These are phyloP conservation scores for Dryococelus australis DNA, from an alignment of 2,888 invertebrate genomes.

Conservation along the genomic window DNA sequence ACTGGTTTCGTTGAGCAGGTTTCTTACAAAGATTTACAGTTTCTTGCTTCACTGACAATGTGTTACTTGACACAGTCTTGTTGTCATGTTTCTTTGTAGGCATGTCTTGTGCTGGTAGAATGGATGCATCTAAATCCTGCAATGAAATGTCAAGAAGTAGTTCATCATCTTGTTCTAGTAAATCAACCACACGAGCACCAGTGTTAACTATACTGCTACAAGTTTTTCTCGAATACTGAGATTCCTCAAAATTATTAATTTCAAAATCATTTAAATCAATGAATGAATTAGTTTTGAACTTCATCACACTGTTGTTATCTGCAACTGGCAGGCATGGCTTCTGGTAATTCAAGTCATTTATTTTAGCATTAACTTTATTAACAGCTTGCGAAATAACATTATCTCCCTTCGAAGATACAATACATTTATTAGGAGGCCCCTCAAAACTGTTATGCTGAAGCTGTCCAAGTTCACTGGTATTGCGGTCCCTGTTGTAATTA, in stretches of 20 bases:
- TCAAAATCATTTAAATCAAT: constrained; percentile 19
- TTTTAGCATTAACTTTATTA: not conserved
- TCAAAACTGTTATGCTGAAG: not conserved
- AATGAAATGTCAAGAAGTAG: not conserved
- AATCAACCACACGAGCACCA: not conserved
- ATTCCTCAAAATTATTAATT: not conserved
- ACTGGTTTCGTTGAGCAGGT: not conserved
- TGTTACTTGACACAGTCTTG: not conserved
- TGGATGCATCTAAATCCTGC: constrained; percentile 5
- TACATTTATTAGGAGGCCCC: not conserved
- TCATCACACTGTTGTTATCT: not conserved
- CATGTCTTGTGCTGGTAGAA: not conserved
- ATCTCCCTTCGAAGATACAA: not conserved
- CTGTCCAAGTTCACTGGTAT: not conserved
- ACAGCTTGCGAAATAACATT: not conserved
- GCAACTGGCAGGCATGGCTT: not conserved
- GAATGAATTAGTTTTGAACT: not conserved
- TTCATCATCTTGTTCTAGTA: constrained; percentile 21
- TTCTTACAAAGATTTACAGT: not conserved
- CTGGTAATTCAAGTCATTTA: not conserved
- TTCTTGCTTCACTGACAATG: not conserved
- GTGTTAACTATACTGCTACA: not conserved
- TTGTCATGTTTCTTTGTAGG: not conserved
- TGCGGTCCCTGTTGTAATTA: not conserved
- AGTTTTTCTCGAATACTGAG: not conserved